Evolutionary conservation across 2,888 invertebrate species (phyloP).

Genomic region (Malachius bipustulatus): DNA sequence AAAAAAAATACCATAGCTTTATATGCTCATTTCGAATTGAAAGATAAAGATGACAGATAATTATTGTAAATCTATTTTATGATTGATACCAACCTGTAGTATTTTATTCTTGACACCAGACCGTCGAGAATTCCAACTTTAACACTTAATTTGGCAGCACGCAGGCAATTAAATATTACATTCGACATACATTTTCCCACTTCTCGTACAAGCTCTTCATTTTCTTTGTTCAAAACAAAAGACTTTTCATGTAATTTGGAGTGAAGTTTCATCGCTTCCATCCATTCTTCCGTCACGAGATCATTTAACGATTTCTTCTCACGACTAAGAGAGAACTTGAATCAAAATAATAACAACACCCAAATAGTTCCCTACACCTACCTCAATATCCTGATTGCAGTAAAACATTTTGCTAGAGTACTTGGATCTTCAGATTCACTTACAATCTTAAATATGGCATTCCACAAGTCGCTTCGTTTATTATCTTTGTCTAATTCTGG

Average conservation of each 20-base stretch:
- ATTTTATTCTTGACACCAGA: slow-evolving; percentile 58
- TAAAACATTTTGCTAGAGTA: too few relatives aligned
- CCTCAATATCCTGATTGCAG: too few relatives aligned
- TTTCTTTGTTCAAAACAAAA: slow-evolving; percentile 35
- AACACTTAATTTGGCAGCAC: slow-evolving; percentile 48
- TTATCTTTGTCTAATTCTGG: too few relatives aligned
- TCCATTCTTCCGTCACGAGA: slow-evolving; percentile 54
- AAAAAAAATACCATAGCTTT: too few relatives aligned
- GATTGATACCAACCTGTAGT: slow-evolving; percentile 44
- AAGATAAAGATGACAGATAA: too few relatives aligned
- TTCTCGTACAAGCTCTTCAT: slow-evolving; percentile 54
- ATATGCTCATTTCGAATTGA: too few relatives aligned
- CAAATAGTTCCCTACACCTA: too few relatives aligned
- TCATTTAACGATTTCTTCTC: slow-evolving; percentile 63
- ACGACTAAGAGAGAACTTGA: slow-evolving; percentile 46
- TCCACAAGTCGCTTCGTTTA: too few relatives aligned
- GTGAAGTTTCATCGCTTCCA: slow-evolving; percentile 53
- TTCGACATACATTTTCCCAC: slow-evolving; percentile 84
- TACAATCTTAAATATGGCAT: too few relatives aligned
- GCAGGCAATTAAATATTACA: slow-evolving; percentile 63
- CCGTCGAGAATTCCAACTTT: slow-evolving; percentile 56
- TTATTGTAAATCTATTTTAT: too few relatives aligned
- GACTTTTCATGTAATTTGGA: slow-evolving; percentile 46
- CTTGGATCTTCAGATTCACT: too few relatives aligned
- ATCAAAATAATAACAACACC: too few relatives aligned